Evolutionary conservation across 2,797 vertebrate species (phyloP), one percentile per base, ranked within the genome.

Genomic region (Coranthus polyacanthus): DNA sequence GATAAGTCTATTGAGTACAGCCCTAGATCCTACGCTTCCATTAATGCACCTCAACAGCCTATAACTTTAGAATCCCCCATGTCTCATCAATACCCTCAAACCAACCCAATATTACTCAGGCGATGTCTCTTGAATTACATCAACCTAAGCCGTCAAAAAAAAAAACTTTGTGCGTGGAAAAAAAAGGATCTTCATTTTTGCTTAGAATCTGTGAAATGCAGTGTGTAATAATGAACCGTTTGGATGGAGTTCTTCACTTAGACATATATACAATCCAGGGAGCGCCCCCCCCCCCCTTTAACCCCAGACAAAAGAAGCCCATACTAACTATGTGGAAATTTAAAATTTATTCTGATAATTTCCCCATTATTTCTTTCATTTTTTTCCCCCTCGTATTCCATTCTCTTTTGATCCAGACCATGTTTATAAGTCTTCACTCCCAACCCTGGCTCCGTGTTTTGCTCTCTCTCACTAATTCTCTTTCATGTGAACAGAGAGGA

Each of bases 401-500:
- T 49, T 56, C 50, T 55, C 16, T 51, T 65, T 65, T 62, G 60
- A 68, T 51, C 18, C 13, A 24, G 36, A 42, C 12, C 7, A 41
- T 53, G 50, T 68, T 70, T 63, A 34, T 60, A 45, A 66, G 78
- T 34, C 51, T 72, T 66, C 36, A 20, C 32, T 42, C n/a, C 52
- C 51, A 67, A 53, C 55, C 36, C 12, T 45, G 12, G 21, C 51
- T 73, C 50, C 39, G 56, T 67, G 47, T 68, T 63, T 52, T 38
- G 41, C 29, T 18, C 22, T 44, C 52, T 66, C 63, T 77, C 55
- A 82, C 81, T 78, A 77, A 89, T 92, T 93, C 88, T 88, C 87
- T 92, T 92, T 93, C 78, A 92, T 90, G 78, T 83, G 68, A 82
- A 81, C 60, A 65, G 68, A 83, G 85, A 79, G 77, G 61, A 75